Evolutionary conservation across 2,113 vertebrate species (phyloP).

Genomic region (Tetrax tetrax): DNA sequence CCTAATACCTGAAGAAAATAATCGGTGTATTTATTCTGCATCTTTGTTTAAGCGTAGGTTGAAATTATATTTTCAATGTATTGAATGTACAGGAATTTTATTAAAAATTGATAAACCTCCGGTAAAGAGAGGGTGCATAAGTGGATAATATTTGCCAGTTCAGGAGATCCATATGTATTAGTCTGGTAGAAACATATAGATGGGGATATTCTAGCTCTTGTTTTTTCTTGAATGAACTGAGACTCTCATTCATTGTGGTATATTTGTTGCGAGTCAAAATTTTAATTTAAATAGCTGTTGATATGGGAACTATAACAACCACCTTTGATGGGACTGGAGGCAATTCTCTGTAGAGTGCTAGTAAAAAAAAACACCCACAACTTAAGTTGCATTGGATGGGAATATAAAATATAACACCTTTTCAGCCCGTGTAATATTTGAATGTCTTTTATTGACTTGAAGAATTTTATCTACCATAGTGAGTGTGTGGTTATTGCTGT

Average conservation of each 20-base stretch:
- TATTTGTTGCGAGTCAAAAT: neutral
- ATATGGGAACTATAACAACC: neutral
- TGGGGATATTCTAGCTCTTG: neutral
- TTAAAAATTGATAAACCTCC: neutral
- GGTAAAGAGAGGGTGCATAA: neutral
- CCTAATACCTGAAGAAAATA: neutral
- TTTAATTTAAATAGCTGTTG: neutral
- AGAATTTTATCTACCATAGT: neutral
- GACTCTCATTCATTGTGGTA: neutral
- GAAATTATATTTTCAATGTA: neutral
- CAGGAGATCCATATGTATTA: neutral
- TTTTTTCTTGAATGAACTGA: neutral
- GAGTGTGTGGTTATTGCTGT: neutral
- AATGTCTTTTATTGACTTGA: neutral
- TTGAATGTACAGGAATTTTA: neutral
- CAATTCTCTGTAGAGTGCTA: neutral
- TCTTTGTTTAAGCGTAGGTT: neutral
- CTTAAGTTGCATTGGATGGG: neutral
- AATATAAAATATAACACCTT: neutral
- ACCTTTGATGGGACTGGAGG: neutral
- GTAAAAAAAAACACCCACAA: neutral
- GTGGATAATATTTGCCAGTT: neutral
- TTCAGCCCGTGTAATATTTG: neutral
- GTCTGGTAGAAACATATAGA: neutral
- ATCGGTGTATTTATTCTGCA: neutral